Conservation (phyloP, 2,113 vertebrate genomes). For the Aptenodytes patagonicus region DNA sequence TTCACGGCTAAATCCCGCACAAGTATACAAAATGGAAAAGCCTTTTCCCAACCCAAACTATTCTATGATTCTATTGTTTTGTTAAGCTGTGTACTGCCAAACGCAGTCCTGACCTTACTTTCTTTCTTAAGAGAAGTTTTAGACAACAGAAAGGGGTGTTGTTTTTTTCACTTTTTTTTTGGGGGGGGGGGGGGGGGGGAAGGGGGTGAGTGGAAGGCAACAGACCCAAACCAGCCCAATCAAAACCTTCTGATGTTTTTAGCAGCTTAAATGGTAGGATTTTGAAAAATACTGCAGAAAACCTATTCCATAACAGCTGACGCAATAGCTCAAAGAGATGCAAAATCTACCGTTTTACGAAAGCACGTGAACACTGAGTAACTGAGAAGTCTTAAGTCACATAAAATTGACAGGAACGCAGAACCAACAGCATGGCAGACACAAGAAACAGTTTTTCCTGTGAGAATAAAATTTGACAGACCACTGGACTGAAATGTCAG, state of each 20-base stretch:
- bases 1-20: neutral
- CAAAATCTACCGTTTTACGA: rapidly evolving
- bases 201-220: neutral
- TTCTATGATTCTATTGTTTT: neutral
- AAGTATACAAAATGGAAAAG: rapidly evolving
- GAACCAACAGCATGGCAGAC: neutral
- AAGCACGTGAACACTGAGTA: neutral
- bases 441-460: neutral
- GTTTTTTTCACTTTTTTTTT: neutral
- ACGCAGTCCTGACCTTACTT: neutral
- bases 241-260: neutral
- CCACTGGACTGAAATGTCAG: neutral
- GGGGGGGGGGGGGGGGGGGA: rapidly evolving
- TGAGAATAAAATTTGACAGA: neutral
- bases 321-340: neutral
- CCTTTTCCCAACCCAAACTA: too few species aligned
- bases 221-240: neutral
- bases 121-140: neutral
- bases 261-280: neutral
- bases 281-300: neutral
- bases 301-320: rapidly evolving
- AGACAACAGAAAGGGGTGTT: neutral
- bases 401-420: neutral
- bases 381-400: neutral
- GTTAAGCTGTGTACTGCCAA: neutral